Percentiles rank a stretch among this genome's conserved stretches.
Conservation (phyloP, 2,888 invertebrate species). For the Drosophila glabriapex region DNA sequence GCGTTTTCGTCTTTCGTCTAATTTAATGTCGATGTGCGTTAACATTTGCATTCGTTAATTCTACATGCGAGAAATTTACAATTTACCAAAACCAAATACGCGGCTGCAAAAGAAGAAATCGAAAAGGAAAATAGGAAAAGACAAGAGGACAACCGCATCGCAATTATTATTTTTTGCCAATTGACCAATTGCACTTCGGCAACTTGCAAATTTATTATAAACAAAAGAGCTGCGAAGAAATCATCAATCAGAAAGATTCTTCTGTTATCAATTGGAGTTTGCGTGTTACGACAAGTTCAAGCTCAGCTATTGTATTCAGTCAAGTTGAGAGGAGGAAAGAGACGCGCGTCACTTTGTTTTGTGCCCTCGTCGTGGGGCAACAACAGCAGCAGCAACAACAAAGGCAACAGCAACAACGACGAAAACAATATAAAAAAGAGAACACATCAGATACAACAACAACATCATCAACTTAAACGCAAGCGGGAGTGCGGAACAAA, state of each 20-base stretch:
- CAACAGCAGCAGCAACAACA: constrained; percentile 5
- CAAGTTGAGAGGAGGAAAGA: constrained; percentile 29
- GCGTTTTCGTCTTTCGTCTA: constrained; percentile 61
- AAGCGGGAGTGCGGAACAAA: constrained; percentile 29
- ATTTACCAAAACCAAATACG: constrained; percentile 25
- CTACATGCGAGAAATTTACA: constrained; percentile 37
- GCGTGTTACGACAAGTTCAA: constrained; percentile 45
- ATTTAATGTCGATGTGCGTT: constrained; percentile 60
- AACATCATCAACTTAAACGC: background rate
- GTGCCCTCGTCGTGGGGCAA: constrained; percentile 35
- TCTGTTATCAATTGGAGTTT: constrained; percentile 39
- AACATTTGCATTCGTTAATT: constrained; percentile 52
- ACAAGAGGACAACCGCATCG: constrained; percentile 18
- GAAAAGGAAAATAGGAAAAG: background rate
- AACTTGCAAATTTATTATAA: constrained; percentile 35
- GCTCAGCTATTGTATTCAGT: constrained; percentile 17
- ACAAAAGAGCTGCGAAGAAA: constrained; percentile 23
- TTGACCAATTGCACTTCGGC: constrained; percentile 27
- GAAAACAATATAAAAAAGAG: background rate
- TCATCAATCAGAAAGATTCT: constrained; percentile 15
- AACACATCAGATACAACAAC: constrained; percentile 10
- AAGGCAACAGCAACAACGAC: background rate
- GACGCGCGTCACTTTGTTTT: constrained; percentile 45
- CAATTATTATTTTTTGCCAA: constrained; percentile 25
- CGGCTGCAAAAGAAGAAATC: constrained; percentile 20